Conservation (phyloP, 1,140 invertebrate species). For the Drosophila repletoides region DNA sequence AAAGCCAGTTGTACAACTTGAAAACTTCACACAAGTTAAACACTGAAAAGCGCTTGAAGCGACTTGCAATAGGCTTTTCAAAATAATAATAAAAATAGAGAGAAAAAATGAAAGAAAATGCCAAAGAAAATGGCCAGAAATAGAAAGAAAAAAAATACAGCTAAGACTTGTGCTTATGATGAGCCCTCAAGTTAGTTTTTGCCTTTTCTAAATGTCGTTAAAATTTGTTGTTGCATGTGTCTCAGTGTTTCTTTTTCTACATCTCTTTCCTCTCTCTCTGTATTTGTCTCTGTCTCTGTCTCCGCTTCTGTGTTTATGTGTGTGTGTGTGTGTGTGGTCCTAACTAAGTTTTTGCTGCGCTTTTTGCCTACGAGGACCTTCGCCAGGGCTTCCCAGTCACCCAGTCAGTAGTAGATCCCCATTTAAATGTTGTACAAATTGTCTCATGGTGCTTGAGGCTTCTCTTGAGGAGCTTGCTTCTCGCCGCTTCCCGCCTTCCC, state of each 20-base stretch:
- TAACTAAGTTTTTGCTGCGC: constrained; percentile 33
- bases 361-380: constrained; percentile 13
- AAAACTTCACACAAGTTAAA: constrained; percentile 77
- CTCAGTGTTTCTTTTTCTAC: too few species aligned
- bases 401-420: neutral
- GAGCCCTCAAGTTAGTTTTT: constrained; percentile 19
- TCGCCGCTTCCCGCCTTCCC: neutral
- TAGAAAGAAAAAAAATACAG: neutral
- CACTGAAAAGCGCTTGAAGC: constrained; percentile 69
- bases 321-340: constrained; percentile 30
- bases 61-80: constrained; percentile 61
- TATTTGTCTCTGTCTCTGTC: neutral
- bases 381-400: neutral
- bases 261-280: neutral
- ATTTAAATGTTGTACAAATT: constrained; percentile 54
- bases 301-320: neutral
- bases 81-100: constrained; percentile 22
- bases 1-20: constrained; percentile 47
- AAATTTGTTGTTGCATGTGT: constrained; percentile 35
- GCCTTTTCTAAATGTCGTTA: constrained; percentile 62
- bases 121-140: neutral
- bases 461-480: constrained; percentile 7
- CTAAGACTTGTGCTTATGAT: constrained; percentile 14
- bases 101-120: constrained; percentile 20
- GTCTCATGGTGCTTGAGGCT: constrained; percentile 35